Percentiles rank a stretch among this genome's conserved stretches.
Conservation (phyloP, 1,140 invertebrate species). For the Archivesica marissinica region DNA sequence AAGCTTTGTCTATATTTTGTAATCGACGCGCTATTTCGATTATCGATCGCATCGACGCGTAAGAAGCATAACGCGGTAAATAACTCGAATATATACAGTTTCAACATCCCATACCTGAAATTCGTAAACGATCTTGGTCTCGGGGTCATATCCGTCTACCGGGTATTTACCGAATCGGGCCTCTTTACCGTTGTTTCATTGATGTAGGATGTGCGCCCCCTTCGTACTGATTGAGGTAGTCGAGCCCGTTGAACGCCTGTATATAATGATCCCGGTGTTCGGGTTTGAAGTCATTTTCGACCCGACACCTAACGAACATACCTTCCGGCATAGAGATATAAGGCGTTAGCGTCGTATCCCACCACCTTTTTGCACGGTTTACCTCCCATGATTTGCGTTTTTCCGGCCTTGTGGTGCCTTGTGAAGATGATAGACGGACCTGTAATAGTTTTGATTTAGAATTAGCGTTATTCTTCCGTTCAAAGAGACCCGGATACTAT, state of each 20-base stretch:
- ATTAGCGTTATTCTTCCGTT: slow-evolving; percentile 51
- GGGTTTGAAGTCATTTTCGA: slow-evolving; percentile 22
- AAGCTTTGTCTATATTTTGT: not conserved
- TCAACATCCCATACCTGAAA: slow-evolving; percentile 39
- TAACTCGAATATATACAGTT: slow-evolving; percentile 50
- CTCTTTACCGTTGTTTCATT: not conserved
- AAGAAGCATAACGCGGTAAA: slow-evolving; percentile 54
- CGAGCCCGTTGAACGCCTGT: no score
- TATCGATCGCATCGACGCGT: no score
- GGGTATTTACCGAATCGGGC: slow-evolving; percentile 5
- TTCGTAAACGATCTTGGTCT: slow-evolving; percentile 46
- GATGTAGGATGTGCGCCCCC: slow-evolving; percentile 12
- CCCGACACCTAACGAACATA: slow-evolving; percentile 30
- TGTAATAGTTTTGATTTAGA: no score
- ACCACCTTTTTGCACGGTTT: slow-evolving; percentile 41
- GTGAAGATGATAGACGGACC: slow-evolving; percentile 53
- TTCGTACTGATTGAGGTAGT: slow-evolving; percentile 1
- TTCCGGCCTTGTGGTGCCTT: slow-evolving; percentile 15
- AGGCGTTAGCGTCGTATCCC: slow-evolving; percentile 61
- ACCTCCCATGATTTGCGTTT: slow-evolving; percentile 13
- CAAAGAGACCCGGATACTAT: slow-evolving; percentile 57
- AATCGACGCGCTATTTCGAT: not conserved
- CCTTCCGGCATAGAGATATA: slow-evolving; percentile 68
- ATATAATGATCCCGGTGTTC: no score
- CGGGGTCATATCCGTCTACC: slow-evolving; percentile 25